A percentile compares a stretch with the other conserved stretches of the same genome.
These are phyloP conservation scores for Anas capensis DNA, from an alignment of 2,797 vertebrate genomes.

Conservation along the genomic window DNA sequence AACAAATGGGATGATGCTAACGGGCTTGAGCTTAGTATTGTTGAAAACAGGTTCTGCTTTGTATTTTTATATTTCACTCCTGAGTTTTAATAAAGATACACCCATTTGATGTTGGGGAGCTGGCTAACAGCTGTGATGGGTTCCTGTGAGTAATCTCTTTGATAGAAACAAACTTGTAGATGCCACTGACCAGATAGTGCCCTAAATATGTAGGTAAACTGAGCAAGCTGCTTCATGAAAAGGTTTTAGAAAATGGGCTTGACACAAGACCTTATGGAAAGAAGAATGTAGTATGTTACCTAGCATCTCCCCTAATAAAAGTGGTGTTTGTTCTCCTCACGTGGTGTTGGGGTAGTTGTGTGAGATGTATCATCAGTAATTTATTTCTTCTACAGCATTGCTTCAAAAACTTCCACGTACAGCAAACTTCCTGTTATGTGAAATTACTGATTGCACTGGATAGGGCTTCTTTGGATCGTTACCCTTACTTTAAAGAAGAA, in stretches of 20 bases:
- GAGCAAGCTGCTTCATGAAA: not conserved
- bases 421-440: not conserved
- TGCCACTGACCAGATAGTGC: not conserved
- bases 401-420: not conserved
- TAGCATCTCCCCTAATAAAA: not conserved
- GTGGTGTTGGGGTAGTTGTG: not conserved
- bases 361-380: not conserved
- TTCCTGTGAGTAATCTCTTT: not conserved
- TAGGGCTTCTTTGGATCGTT: not conserved
- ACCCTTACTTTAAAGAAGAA: not conserved
- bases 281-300: not conserved
- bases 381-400: not conserved
- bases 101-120: not conserved
- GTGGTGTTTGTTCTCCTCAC: not conserved
- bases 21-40: not conserved
- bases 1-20: not conserved
- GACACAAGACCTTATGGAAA: not conserved
- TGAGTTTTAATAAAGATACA: not conserved
- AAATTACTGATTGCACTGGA: not conserved
- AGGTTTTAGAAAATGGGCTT: not conserved
- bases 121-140: not conserved
- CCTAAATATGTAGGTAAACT: not conserved
- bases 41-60: not conserved
- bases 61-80: not conserved
- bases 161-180: not conserved